Evolutionary conservation across 2,113 vertebrate species (phyloP).

Genomic region (Oryzias celebensis): DNA sequence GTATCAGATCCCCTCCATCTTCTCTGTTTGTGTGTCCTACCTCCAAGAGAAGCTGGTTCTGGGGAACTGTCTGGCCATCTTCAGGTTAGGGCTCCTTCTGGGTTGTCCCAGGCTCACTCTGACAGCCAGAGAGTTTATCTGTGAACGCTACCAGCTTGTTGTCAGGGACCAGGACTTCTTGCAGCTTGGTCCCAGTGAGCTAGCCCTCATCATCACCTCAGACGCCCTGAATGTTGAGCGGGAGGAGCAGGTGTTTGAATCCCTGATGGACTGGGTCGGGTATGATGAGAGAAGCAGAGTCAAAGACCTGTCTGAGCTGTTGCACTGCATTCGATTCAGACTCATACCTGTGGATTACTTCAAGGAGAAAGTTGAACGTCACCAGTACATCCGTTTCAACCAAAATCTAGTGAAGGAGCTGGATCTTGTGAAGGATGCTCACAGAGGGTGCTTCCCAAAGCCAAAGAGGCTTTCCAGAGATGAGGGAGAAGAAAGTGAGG

Average conservation of each 20-base stretch:
- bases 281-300: constrained; percentile 75
- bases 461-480: constrained; percentile 72
- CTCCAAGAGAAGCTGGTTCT: constrained; percentile 88
- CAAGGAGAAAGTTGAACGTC: constrained; percentile 84
- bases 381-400: constrained; percentile 79
- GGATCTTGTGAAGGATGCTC: constrained; percentile 88
- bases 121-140: constrained; percentile 86
- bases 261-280: constrained; percentile 87
- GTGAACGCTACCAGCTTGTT: constrained; percentile 83
- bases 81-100: constrained; percentile 87
- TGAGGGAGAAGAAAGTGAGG: constrained; percentile 57
- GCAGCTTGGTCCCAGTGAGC: constrained; percentile 83
- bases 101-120: constrained; percentile 86
- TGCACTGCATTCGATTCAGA: constrained; percentile 92
- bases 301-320: constrained; percentile 83
- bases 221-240: constrained; percentile 86
- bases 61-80: constrained; percentile 91
- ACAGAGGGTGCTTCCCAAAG: constrained; percentile 82
- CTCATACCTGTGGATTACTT: constrained; percentile 87
- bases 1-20: constrained; percentile 95
- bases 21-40: constrained; percentile 92
- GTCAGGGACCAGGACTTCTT: constrained; percentile 87
- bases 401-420: constrained; percentile 88
- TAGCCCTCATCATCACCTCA: constrained; percentile 86
- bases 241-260: constrained; percentile 90